phyloP scores from a whole-genome alignment of 2,888 invertebrate genomes.

The Drosophila picticornis region DNA sequence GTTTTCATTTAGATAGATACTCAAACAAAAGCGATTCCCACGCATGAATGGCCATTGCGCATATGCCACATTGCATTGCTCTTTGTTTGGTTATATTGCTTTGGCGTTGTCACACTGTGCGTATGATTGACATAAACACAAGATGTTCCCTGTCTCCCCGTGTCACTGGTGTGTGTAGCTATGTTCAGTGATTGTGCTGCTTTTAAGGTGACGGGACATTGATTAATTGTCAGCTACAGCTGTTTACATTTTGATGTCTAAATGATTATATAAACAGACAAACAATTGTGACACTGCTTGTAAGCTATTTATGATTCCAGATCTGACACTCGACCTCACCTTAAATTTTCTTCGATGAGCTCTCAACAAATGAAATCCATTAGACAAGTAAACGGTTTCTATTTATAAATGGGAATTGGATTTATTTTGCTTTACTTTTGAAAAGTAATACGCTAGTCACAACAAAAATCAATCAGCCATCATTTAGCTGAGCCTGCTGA shows the following conservation, averaged over 20 bases:
- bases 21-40: conserved; percentile 2
- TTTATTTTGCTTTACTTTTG: background rate
- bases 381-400: no score
- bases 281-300: conserved; percentile 10
- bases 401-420: background rate
- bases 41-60: conserved; percentile 30
- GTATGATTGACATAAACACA: conserved; percentile 71
- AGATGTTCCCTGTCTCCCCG: background rate
- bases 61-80: conserved; percentile 32
- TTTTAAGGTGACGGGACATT: conserved; percentile 64
- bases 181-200: conserved; percentile 17
- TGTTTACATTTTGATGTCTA: conserved; percentile 46
- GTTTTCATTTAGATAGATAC: conserved; percentile 22
- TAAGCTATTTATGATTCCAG: conserved; percentile 11
- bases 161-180: background rate
- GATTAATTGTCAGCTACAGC: conserved; percentile 66
- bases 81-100: conserved; percentile 37
- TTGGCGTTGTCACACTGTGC: conserved; percentile 50
- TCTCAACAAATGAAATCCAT: background rate
- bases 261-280: conserved; percentile 47
- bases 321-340: background rate
- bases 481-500: background rate
- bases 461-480: background rate
- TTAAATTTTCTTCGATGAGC: background rate
- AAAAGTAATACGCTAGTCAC: background rate